phyloP scores from a whole-genome alignment of 1,140 invertebrate genomes.

The Drosophila littoralis region DNA sequence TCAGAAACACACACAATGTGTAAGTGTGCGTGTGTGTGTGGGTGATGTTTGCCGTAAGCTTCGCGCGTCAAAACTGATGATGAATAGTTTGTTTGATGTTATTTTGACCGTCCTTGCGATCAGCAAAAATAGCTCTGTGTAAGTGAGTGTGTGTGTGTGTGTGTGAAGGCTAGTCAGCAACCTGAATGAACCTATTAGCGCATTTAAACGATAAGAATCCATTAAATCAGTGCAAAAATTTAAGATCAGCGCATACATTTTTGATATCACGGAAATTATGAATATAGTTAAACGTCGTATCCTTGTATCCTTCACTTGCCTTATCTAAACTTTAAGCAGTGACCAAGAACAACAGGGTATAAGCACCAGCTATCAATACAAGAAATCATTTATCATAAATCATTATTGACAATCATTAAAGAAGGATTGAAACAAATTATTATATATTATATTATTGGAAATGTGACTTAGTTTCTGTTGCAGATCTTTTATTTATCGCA shows the following conservation, averaged over 20 bases:
- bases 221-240: not conserved
- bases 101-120: slow-evolving; percentile 80
- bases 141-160: slow-evolving; percentile 1
- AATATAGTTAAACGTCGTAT: too few species aligned
- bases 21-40: slow-evolving; percentile 19
- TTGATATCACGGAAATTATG: too few species aligned
- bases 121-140: slow-evolving; percentile 62
- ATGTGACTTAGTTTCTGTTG: too few species aligned
- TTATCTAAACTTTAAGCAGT: too few species aligned
- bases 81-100: slow-evolving; percentile 83
- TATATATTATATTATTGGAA: too few species aligned
- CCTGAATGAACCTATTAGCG: not conserved
- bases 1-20: slow-evolving; percentile 5
- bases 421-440: too few species aligned
- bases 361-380: too few species aligned
- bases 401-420: too few species aligned
- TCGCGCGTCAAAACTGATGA: slow-evolving; percentile 75
- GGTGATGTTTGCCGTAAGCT: slow-evolving; percentile 70
- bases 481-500: too few species aligned
- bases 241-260: not conserved
- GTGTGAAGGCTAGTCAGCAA: not conserved
- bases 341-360: too few species aligned
- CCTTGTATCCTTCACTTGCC: too few species aligned
- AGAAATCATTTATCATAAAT: too few species aligned
- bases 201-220: not conserved